These are phyloP conservation scores for Orgyia antiqua DNA, from an alignment of 2,888 invertebrate genomes.

Conservation along the genomic window DNA sequence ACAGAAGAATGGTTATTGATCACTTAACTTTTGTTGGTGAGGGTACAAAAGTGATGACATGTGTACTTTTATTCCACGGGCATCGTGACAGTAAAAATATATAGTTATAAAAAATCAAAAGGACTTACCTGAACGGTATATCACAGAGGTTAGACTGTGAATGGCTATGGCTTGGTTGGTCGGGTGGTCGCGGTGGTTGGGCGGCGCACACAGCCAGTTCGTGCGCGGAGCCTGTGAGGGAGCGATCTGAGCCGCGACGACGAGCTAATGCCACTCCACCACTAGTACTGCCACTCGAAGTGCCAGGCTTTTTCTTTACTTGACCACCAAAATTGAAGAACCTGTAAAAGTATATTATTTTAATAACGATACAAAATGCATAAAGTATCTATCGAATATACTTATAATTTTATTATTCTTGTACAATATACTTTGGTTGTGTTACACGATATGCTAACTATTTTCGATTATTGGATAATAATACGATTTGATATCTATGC, in stretches of 20 bases:
- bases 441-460: too few species aligned
- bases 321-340: slow-evolving; percentile 95
- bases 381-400: not conserved
- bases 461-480: too few species aligned
- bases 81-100: too few species aligned
- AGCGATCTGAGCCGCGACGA: slow-evolving; percentile 90
- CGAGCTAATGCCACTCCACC: slow-evolving; percentile 68
- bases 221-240: slow-evolving; percentile 90
- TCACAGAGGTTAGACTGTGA: slow-evolving; percentile 89
- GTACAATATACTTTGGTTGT: too few species aligned
- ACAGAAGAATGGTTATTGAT: too few species aligned
- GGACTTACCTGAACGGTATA: slow-evolving; percentile 84
- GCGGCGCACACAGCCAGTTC: slow-evolving; percentile 87
- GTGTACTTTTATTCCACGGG: too few species aligned
- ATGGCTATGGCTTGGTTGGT: slow-evolving; percentile 91
- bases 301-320: slow-evolving; percentile 88
- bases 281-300: slow-evolving; percentile 32
- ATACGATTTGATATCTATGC: too few species aligned
- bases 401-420: not conserved
- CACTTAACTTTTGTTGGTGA: too few species aligned
- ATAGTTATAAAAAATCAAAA: too few species aligned
- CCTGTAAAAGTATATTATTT: slow-evolving; percentile 52
- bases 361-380: too few species aligned
- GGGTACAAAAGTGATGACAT: too few species aligned
- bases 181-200: slow-evolving; percentile 71